Evolutionary conservation across 2,888 invertebrate species (phyloP), one percentile per base, ranked within the genome.

Genomic region (Campoplex capitator): DNA sequence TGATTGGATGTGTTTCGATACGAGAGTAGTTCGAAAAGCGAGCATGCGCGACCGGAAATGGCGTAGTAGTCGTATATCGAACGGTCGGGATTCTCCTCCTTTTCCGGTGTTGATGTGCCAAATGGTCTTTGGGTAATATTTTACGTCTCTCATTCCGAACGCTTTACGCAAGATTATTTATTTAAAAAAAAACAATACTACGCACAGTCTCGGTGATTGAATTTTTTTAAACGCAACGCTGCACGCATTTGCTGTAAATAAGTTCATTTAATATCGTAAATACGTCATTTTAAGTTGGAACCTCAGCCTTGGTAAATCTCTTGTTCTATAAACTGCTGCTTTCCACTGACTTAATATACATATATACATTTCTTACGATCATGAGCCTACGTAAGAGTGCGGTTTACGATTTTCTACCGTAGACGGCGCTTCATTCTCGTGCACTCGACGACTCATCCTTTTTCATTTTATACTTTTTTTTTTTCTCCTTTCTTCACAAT

Each of bases 71-170:
- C 89, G 89, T 90, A 84, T 90, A 90, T 91, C 91, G 91, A 91
- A 89, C 70, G 77, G 75, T 68, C 70, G 67, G 77, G 81, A 71
- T 84, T 87, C 88, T 89, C 89, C 83, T 92, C 90, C 94, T 93
- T 92, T 94, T 94, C 94, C 93, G 93, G 91, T 91, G 87, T 88
- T 89, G 92, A 90, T 88, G 91, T 91, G 90, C 91, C 90, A 91
- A 92, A 90, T 90, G 88, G 87, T 90, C 89, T 90, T 90, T 91
- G 92, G 93, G 93, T 93, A 93, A 93, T 92, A 92, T 93, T 93
- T 91, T 92, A 92, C 92, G 90, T 93, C 93, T 93, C 91, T 90
- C 92, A 93, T 93, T 92, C 90, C 90, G 87, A 87, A 89, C 89
- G 89, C 87, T 88, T 91, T 92, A 91, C 90, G 84, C 89, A 89